Evolutionary conservation across 2,888 invertebrate genomes (phyloP), one percentile per base, ranked within the genome.

Genomic region (Netelia virgata): DNA sequence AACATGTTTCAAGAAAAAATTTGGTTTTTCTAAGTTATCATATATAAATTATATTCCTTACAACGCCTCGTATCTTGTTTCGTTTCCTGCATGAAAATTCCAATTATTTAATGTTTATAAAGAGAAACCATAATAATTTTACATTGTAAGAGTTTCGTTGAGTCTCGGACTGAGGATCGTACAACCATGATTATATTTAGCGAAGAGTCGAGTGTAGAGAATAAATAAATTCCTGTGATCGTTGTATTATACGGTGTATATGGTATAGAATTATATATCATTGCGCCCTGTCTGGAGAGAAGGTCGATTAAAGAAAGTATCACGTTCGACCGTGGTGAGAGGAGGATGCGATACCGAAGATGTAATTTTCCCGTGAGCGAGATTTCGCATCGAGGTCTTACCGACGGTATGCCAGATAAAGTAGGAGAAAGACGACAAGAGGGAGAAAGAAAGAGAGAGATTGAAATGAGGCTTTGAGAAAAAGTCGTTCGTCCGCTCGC

Each of bases 271-370:
- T 78, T 77, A 77, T 77, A 63, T 77, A 61, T 43, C 72, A 61
- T 16, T 20, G 72, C 55, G 47, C 20, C 69, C 16, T 23, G 72
- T 69, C 36, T 9, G 41, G 61, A 11, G 59, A 36, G 70, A 66
- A 73, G 84, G 68, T 81, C 84, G 81, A 84, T 84, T 64, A 50
- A 81, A 81, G 84, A 81, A 84, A 84, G 84, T 81, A 77, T 77
- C 77, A 73, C 81, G 64, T 63, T 69, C 57, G 68, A 16, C 55
- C 36, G 23, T 59, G 77, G 84, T 70, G 84, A 84, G 73, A 73
- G 77, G 47, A 16, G 16, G 81, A 77, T 69, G 84, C 73, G 81
- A 73, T 74, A 73, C 18, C 28, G 16, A 43, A 73, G 73, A 81
- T 61, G 77, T 77, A 69, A 84, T 84, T 84, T 84, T 74, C 68